Evolutionary conservation across 1,140 invertebrate genomes (phyloP), one percentile per base, ranked within the genome.

Genomic region (Drosophila trapezifrons): DNA sequence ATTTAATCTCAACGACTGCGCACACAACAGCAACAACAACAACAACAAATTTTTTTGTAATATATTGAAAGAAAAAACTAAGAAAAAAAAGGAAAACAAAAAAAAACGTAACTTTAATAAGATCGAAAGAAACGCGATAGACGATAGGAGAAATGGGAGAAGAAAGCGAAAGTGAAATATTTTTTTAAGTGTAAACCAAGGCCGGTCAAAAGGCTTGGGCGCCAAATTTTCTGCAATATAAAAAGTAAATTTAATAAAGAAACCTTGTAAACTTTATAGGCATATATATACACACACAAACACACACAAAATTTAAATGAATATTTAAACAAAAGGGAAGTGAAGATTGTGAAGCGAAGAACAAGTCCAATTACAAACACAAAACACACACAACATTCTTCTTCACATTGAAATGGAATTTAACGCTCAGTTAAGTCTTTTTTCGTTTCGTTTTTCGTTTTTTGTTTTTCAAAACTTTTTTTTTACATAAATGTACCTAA

Each of bases 201-300:
- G 59, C 78, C 70, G 43, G 59, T 47, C 45, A 64, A 60, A 67
- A 54, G 75, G 73, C 63, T 85, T 85, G 81, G 81, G 47, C 49
- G 83, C 83, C 83, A 87, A 87, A 87, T 87, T 87, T 87, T 89
- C 79, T 78, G 83, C 78, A 87, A 87, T 89, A 87, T n/a, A 86
- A 79, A 65, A 62, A 52, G 49, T 51, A 76, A 55, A 75, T 40
- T 58, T 25, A 75, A 73, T 46, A 63, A 40, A 54, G 27, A 51
- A 72, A 83, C 54, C 54, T 65, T 72, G 81, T 84, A 78, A 81
- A 81, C 67, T 77, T 76, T 81, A 73, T 83, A 78, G 58, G 45
- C 32, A 70, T 76, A 75, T 67, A 78, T 52, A 51, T 45, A 80
- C 29, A 78, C 20, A 67, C 32, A 65, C 18, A 59, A 35, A 72